Evolutionary conservation across 2,113 vertebrate genomes (phyloP), one percentile per base, ranked within the genome.

Genomic region (Coptodon bakossiorum): DNA sequence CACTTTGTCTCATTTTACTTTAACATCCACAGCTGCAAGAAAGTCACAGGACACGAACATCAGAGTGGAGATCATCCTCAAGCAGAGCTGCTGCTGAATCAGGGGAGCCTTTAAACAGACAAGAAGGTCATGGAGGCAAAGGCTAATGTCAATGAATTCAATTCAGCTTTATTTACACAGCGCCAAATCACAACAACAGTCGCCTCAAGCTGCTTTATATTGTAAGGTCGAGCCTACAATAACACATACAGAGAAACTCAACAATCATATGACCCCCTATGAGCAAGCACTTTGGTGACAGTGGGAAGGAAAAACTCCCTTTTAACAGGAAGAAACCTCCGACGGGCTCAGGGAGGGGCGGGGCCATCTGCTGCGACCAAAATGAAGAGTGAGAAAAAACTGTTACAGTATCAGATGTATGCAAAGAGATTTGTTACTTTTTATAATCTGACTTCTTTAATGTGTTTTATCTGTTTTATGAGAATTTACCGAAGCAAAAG

Each of bases 151-250:
- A 68, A 57, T 57, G 1, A 57, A 57, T 57, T 57, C 54, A 57
- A 5, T 57, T 2, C 24, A 57, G 4, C 56, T 57, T 16, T 29
- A 57, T 57, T 57, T 57, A 57, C 13, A 57, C 13, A 57, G 1
- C 3, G 0, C 24, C 56, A 2, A 59, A 59, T 59, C 56, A 59
- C 13, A 59, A 29, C 24, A 5, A 16, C 22, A 13, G 4, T 57
- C 0, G 0, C 13, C 24, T 59, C 24, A 29, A 59, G 4, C 2
- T 16, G 56, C 7, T 57, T 57, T 16, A 57, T 57, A 57, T 0
- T 3, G 54, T 57, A 0, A 0, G 0, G 54, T 57, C 0, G 0
- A 57, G 24, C 54, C 24, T 0, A 57, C 56, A 57, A 9, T 57
- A 2, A 48, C 17, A 17, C 0, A 50, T 17, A 0, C 45, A 50